These are phyloP conservation scores for Cariama cristata DNA, from an alignment of 2,113 vertebrate species.

Conservation along the genomic window DNA sequence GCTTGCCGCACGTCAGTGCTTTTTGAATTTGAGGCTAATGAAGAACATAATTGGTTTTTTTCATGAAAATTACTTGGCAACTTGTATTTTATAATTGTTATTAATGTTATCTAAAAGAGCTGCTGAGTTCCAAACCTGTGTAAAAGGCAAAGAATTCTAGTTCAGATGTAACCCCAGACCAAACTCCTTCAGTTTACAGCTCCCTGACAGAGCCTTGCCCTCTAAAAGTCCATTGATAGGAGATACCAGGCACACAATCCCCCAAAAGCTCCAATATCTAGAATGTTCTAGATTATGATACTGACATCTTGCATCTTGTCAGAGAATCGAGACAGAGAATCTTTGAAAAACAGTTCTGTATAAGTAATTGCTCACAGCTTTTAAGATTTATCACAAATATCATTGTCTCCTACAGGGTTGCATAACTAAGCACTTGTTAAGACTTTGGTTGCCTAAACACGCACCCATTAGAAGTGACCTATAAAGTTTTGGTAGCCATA, in stretches of 20 bases:
- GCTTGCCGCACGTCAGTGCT: background rate
- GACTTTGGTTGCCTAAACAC: background rate
- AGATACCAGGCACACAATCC: background rate
- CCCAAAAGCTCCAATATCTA: background rate
- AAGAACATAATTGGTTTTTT: background rate
- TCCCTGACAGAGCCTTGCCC: background rate
- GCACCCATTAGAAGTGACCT: background rate
- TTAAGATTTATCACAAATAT: background rate
- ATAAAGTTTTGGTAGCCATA: background rate
- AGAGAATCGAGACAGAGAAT: background rate
- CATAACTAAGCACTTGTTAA: background rate
- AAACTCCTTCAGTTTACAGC: background rate
- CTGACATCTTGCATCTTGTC: background rate
- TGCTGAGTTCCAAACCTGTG: background rate
- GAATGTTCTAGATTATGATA: background rate
- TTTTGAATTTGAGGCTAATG: background rate
- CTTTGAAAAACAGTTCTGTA: background rate
- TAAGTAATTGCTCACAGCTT: background rate
- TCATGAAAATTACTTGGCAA: background rate
- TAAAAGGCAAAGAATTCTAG: background rate
- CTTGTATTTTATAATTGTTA: background rate
- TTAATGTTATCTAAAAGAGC: background rate
- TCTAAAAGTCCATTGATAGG: background rate
- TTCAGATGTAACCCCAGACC: background rate
- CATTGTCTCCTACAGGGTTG: background rate